Base-by-base conservation (phyloP, 2,797 vertebrate genomes). In the Tachyglossus aculeatus region DNA sequence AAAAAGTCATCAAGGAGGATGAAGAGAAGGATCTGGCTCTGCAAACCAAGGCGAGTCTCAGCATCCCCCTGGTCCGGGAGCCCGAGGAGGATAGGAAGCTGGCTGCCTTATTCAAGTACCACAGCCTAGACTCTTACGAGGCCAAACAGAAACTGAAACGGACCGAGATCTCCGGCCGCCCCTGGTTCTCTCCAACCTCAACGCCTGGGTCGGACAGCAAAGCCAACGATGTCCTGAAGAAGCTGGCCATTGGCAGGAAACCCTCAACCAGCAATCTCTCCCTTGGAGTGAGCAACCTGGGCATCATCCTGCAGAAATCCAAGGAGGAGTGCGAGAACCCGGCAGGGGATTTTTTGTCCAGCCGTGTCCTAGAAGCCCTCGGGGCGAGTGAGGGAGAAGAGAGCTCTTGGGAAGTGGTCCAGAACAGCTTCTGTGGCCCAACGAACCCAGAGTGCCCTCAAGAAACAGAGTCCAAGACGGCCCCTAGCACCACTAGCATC, bases 51-150 rank as follows among this genome's bases (percentile, higher is more conserved):
- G 91, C 94, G 0, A 94, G 91, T 57, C 87, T 97, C 69, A 92
- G 91, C 75, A 95, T 98, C 82, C 94, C 95, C 0, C 89, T 97
- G 45, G 80, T 97, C 40, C 94, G 91, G 0, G 96, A 97, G 88
- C 92, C 90, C 1, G 94, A 95, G 15, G 95, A 95, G 12, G 96
- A 98, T 86, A 95, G 93, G 74, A 95, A 84, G 38, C 88, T 97
- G 54, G 96, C 96, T 0, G 84, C 94, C 0, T 89, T 97, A 6
- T 94, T 97, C 29, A 94, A 90, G 45, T 92, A 92, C 48, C 95
- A 93, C 80, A 88, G 91, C 15, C 85, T 92, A 4, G 93, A 95
- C 82, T 95, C 96, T 98, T 81, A 60, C n/a, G n/a, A n/a, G n/a
- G n/a, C n/a, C n/a, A n/a, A n/a, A n/a, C n/a, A n/a, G n/a, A n/a